Base-by-base conservation (phyloP, 2,113 vertebrate species). In the Malurus melanocephalus region DNA sequence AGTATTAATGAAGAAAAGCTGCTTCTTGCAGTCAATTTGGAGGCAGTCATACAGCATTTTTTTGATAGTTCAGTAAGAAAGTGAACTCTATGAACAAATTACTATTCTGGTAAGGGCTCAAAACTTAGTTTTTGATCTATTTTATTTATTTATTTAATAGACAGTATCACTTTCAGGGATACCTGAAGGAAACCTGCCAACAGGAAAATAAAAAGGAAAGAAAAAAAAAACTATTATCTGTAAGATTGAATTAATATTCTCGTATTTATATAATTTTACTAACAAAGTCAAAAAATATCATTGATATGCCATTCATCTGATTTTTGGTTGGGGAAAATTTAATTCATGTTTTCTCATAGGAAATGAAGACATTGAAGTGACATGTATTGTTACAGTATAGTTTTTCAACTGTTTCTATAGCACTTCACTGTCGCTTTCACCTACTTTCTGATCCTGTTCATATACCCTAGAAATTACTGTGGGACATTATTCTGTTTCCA, bases 141-240 rank as follows among this genome's bases (percentile, higher is more conserved):
- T 81, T 69, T 26, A 51, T 75, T 74, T 42, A 38, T 49, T 33
- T 23, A 12, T n/a, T 38, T 65, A 51, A 45, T 28, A 24, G 10
- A 15, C 3, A 61, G 16, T 40, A 59, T 22, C 8, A 32, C 6
- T 20, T 91, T 66, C 2, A 5, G 27, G 57, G 6, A 43, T 38
- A 38, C 38, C 38, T 38, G 38, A 38, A 38, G 38, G 11, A 84
- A 89, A 84, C 5, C 5, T 65, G 49, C 13, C 24, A 66, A 45
- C 1, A 38, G 14, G 10, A 33, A 67, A 56, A 55, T 11, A 2
- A 18, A 56, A 27, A 66, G 27, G 7, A 20, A 17, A 55, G 13
- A 19, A 11, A 53, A 45, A 53, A 45, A 49, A 28, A 8, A 0
- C 21, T 38, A 16, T 3, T 28, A 18, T 4, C 2, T 61, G 4